Conservation (phyloP, 2,797 vertebrate genomes). For the Rhinatrema bivittatum region DNA sequence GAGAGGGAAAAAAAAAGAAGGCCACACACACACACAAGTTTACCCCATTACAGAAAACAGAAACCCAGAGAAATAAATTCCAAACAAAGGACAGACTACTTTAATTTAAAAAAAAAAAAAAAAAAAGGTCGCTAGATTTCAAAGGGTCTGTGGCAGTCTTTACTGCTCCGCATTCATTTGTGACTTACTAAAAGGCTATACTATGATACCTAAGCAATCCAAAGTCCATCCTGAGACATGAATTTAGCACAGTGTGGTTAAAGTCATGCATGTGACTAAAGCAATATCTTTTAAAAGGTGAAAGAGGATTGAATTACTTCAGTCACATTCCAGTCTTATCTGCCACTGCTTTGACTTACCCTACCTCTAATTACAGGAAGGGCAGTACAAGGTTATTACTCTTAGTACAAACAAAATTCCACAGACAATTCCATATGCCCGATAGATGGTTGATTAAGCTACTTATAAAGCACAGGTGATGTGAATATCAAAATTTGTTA, state of each 20-base stretch:
- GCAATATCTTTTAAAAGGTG: conserved; percentile 22
- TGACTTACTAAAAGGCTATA: conserved; percentile 53
- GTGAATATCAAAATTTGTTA: too few relatives aligned
- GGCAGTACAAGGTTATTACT: conserved; percentile 43
- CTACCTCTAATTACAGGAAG: conserved; percentile 49
- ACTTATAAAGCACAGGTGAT: conserved; percentile 30
- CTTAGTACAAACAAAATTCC: conserved; percentile 44
- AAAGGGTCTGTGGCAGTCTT: conserved; percentile 55
- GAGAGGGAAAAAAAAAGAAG: conserved; percentile 3
- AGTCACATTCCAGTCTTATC: conserved; percentile 50
- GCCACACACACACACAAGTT: neutral
- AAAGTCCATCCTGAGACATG: conserved; percentile 51
- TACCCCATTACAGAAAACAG: neutral
- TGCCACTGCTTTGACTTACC: conserved; percentile 33
- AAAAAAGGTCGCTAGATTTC: too few relatives aligned
- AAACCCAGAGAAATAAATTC: too few relatives aligned
- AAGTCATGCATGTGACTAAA: conserved; percentile 33
- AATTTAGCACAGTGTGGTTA: conserved; percentile 32
- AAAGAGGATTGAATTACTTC: too few relatives aligned
- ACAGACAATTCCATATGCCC: conserved; percentile 39
- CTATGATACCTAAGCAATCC: conserved; percentile 49
- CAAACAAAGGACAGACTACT: conserved; percentile 43
- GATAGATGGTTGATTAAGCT: conserved; percentile 33
- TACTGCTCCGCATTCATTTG: conserved; percentile 50
- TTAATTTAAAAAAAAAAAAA: too few relatives aligned